Base-by-base conservation (phyloP, 2,113 vertebrate genomes). In the Oreotrochilus melanogaster region DNA sequence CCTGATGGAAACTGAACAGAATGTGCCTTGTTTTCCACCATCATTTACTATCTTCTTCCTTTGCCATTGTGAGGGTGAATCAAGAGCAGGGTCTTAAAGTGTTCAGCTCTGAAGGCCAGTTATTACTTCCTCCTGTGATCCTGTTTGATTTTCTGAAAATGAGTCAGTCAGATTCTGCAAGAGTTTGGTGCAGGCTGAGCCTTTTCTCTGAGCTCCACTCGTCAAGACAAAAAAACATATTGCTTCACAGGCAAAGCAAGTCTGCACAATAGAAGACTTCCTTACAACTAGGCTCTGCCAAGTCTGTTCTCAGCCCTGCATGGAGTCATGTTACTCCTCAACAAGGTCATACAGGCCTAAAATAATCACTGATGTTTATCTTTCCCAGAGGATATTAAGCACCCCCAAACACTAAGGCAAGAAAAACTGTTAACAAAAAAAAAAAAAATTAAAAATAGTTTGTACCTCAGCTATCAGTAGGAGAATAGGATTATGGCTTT, bases 231-330 rank as follows among this genome's bases (percentile, higher is more conserved):
- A 91, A 86, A 88, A 92, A n/a, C 69, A 87, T 84, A 84, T 78
- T 95, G 81, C 93, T 93, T 94, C 95, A 94, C 81, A 91, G 73
- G 62, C 86, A 81, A 94, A 95, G 89, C 92, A 96, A 95, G 95
- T 85, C 96, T 93, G 97, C 96, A 97, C 97, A 93, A 90, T 89
- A 74, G 78, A 96, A 94, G 94, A 94, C 69, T 85, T 94, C 95
- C 78, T 97, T 92, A 86, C 57, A 73, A 92, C 76, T 45, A 31
- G 48, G 16, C 57, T 86, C 74, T 97, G 95, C 96, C 95, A 95
- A 97, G 72, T 91, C 61, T 86, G 81, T 60, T 83, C 66, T 91
- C 88, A 89, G 82, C 73, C 56, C 60, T 93, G 78, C 75, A 80
- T 8, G 76, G 96, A 95, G 65, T 96, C 90, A 66, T 95, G 82